phyloP scores from a whole-genome alignment of 2,888 invertebrate genomes.

The Nycteola revayana region DNA sequence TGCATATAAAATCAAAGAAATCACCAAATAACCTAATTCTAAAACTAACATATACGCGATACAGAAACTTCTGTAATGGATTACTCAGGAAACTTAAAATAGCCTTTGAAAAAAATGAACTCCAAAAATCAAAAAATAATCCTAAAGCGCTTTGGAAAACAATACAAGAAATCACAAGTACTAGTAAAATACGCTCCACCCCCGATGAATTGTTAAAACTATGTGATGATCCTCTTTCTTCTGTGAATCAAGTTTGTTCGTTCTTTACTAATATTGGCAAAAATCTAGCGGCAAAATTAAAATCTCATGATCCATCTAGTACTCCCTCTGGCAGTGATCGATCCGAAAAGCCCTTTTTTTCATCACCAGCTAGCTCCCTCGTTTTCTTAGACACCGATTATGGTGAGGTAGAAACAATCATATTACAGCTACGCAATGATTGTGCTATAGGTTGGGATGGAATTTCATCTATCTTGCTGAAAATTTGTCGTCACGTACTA shows the following conservation, averaged over 20 bases:
- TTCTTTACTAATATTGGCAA: conserved; percentile 1
- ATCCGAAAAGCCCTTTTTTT: no score
- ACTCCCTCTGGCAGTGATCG: no score
- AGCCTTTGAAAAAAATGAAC: conserved; percentile 1
- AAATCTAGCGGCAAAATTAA: conserved; percentile 1
- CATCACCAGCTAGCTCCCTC: no score
- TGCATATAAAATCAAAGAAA: conserved; percentile 2
- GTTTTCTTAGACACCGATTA: no score
- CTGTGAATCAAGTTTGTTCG: conserved; percentile 1
- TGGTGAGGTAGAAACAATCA: no score
- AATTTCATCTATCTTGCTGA: no score
- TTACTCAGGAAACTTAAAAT: conserved; percentile 1
- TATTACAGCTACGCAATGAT: no score
- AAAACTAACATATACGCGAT: conserved; percentile 2
- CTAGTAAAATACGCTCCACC: background rate
- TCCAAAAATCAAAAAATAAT: background rate
- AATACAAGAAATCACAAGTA: conserved; percentile 1
- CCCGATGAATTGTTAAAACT: background rate
- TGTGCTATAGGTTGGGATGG: no score
- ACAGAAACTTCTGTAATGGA: no score
- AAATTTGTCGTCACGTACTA: no score
- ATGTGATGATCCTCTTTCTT: background rate
- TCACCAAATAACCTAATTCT: background rate
- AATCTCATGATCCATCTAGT: no score
- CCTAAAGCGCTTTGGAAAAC: conserved; percentile 4